phyloP scores from a whole-genome alignment of 2,113 vertebrate genomes.

The Corydoras sp. region DNA sequence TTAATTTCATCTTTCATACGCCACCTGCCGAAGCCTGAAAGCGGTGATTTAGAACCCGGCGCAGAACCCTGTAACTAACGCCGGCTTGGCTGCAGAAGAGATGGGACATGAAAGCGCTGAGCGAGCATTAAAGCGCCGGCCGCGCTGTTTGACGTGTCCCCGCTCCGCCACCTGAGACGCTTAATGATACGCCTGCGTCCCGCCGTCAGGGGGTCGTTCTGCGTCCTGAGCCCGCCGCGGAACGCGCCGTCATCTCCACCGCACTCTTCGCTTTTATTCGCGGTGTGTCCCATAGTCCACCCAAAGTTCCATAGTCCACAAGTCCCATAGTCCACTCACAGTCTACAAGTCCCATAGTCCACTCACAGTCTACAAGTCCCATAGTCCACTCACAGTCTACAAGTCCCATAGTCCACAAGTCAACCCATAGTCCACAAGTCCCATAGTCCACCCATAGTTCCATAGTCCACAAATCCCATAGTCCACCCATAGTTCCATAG shows the following conservation, averaged over 20 bases:
- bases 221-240: neutral
- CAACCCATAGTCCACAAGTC: too few relatives aligned
- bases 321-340: too few relatives aligned
- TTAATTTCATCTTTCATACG: constrained; percentile 17
- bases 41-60: constrained; percentile 4
- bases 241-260: neutral
- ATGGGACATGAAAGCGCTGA: constrained; percentile 16
- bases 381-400: too few relatives aligned
- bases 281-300: too few relatives aligned
- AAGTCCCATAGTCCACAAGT: too few relatives aligned
- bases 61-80: constrained; percentile 22
- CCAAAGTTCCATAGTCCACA: too few relatives aligned
- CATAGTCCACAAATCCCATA: too few relatives aligned
- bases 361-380: too few relatives aligned
- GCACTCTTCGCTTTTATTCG: too few relatives aligned
- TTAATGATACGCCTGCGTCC: constrained; percentile 19
- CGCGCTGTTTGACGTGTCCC: constrained; percentile 4
- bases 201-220: neutral
- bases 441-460: too few relatives aligned
- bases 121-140: constrained; percentile 16
- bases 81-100: constrained; percentile 22
- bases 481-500: too few relatives aligned
- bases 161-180: constrained; percentile 9
- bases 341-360: too few relatives aligned
- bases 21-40: constrained; percentile 19